phyloP scores from a whole-genome alignment of 2,113 vertebrate species.

The Nannobrachium achirus region DNA sequence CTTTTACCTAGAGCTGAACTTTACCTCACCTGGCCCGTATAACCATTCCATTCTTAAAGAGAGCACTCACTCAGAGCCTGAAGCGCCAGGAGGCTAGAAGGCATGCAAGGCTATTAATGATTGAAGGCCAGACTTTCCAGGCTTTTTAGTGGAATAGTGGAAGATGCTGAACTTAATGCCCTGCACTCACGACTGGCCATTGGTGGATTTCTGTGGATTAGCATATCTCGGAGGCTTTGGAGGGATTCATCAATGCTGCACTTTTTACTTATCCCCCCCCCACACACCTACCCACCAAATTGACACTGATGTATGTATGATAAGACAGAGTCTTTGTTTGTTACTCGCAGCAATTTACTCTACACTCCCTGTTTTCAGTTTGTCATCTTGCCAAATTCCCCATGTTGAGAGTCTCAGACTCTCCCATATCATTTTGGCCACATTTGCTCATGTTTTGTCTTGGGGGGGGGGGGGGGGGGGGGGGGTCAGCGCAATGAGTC shows the following conservation, averaged over 20 bases:
- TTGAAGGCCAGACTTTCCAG: constrained; percentile 27
- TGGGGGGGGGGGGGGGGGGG: constrained; percentile 39
- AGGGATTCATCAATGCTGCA: neutral
- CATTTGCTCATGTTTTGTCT: constrained; percentile 48
- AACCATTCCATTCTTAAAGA: constrained; percentile 18
- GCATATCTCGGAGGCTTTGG: constrained; percentile 9
- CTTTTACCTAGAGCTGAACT: constrained; percentile 46
- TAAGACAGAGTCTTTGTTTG: constrained; percentile 11
- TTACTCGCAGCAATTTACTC: constrained; percentile 16
- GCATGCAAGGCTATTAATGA: constrained; percentile 33
- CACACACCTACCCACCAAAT: too few species aligned
- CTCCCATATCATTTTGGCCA: constrained; percentile 42
- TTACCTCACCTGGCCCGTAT: constrained; percentile 24
- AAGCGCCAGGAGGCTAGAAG: constrained; percentile 30
- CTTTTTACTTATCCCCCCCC: too few species aligned
- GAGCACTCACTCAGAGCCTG: neutral
- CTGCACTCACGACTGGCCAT: neutral
- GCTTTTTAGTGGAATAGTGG: neutral
- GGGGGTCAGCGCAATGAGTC: constrained; percentile 59
- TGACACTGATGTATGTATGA: too few species aligned
- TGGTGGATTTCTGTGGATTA: constrained; percentile 21
- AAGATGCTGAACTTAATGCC: neutral
- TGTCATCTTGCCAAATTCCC: constrained; percentile 39
- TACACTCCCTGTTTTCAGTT: constrained; percentile 29
- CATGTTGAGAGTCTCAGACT: constrained; percentile 19